Evolutionary conservation across 1,140 invertebrate genomes (phyloP).

Genomic region (Scaptomyza graminum): DNA sequence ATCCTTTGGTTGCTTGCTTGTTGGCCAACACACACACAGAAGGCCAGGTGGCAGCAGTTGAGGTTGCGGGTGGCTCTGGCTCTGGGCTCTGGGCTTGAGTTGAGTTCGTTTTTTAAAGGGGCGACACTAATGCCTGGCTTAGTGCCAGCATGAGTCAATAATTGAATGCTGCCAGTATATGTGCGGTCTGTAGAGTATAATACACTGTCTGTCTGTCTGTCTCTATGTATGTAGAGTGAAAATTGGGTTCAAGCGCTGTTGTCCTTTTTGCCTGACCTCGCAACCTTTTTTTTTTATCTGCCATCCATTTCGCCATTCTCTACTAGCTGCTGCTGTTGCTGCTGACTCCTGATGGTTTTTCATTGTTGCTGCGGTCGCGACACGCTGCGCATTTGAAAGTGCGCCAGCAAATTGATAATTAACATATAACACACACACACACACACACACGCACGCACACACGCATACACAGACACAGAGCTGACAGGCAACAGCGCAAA

Average conservation of each 20-base stretch:
- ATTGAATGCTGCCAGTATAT: constrained; percentile 54
- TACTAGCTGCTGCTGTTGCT: constrained; percentile 3
- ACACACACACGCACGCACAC: constrained; percentile 13
- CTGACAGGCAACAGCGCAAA: constrained; percentile 56
- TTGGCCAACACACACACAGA: too few relatives aligned
- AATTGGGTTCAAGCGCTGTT: constrained; percentile 44
- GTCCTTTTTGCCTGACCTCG: constrained; percentile 46
- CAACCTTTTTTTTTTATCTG: background rate
- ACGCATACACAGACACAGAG: background rate
- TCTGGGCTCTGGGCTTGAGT: too few relatives aligned
- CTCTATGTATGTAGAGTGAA: background rate
- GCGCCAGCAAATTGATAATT: constrained; percentile 74
- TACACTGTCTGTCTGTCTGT: constrained; percentile 16
- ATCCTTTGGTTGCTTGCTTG: background rate
- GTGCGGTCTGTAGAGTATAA: constrained; percentile 23
- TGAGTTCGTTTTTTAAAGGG: background rate
- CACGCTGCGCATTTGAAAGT: constrained; percentile 55
- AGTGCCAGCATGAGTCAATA: constrained; percentile 81
- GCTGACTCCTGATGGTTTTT: constrained; percentile 66
- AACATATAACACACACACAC: constrained; percentile 53
- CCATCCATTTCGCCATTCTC: background rate
- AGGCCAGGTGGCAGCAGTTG: background rate
- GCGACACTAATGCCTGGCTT: constrained; percentile 58
- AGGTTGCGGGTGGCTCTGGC: too few relatives aligned
- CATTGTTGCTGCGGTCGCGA: constrained; percentile 78